A percentile compares a stretch with the other conserved stretches of the same genome.
Evolutionary conservation across 2,113 vertebrate genomes (phyloP).

Genomic region (Nesogale talazaci): DNA sequence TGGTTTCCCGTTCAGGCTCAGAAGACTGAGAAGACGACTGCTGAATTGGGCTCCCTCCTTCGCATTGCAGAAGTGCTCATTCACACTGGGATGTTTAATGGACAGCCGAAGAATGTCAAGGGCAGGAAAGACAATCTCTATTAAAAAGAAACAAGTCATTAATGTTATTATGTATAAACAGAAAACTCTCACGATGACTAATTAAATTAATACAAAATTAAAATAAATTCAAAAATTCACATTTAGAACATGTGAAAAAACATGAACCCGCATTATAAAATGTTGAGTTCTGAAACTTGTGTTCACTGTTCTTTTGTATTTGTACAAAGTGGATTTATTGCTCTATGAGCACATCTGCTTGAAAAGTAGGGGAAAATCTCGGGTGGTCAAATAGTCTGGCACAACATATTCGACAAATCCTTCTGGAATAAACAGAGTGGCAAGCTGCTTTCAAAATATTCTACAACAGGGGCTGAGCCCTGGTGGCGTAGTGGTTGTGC

Average conservation of each 20-base stretch:
- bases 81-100: slow-evolving; percentile 94
- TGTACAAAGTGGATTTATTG: not conserved
- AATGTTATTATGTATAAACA: slow-evolving; percentile 54
- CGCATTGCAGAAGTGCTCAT: slow-evolving; percentile 94
- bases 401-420: slow-evolving; percentile 38
- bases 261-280: slow-evolving; percentile 17
- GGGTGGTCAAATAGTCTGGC: not conserved
- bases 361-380: not conserved
- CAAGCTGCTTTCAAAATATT: not conserved
- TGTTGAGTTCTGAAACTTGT: not conserved
- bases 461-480: too few relatives aligned
- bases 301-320: slow-evolving; percentile 31
- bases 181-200: slow-evolving; percentile 15
- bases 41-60: slow-evolving; percentile 92
- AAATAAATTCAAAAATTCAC: not conserved
- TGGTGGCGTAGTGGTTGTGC: too few relatives aligned
- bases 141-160: slow-evolving; percentile 75
- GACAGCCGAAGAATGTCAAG: slow-evolving; percentile 97
- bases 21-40: slow-evolving; percentile 92
- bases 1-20: slow-evolving; percentile 92
- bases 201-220: slow-evolving; percentile 11
- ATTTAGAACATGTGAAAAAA: slow-evolving; percentile 55
- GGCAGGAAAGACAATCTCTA: slow-evolving; percentile 97
- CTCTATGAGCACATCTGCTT: not conserved
- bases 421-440: not conserved